Evolutionary conservation across 2,113 vertebrate genomes (phyloP), one percentile per base, ranked within the genome.

Genomic region (Eleginops maclovinus): DNA sequence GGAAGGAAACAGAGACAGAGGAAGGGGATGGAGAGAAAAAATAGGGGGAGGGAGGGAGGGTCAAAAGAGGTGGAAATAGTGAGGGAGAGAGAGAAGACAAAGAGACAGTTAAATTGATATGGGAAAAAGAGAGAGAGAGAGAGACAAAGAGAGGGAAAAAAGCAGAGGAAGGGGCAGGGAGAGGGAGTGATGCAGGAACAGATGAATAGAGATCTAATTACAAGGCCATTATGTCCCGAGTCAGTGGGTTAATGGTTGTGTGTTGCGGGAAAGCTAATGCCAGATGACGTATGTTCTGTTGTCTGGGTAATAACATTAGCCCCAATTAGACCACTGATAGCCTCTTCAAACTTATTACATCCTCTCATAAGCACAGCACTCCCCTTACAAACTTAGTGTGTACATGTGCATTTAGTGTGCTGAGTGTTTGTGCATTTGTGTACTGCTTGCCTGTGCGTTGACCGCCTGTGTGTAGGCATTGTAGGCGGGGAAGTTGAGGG

Each of bases 391-490:
- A 84, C 70, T 77, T 43, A 36, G 26, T 69, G 76, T 73, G 72
- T 56, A 16, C 22, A 66, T 69, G 13, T 59, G 51, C 65, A 73
- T 62, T 28, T 16, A 16, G 40, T 28, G 46, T 62, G 73, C 21
- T n/a, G 24, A 58, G 66, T 68, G 31, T 77, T 68, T 72, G 46
- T 81, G 67, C 54, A 13, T 58, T 36, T n/a, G 65, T 65, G 59
- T 26, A 9, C 24, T 50, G 63, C 88, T 91, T 85, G 83, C 86
- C 86, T 92, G 88, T 86, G 92, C 90, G 61, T 96, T 95, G 93
- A 97, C 96, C 26, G 96, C 96, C 93, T 97, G 96, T 11, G 96
- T 96, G 93, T 97, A 97, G 86, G 96, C 96, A 67, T 96, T 96
- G 94, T 97, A 97, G 74, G 96, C 96, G 67, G 96, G 96, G 1